Conservation (phyloP, 2,888 invertebrate species). For the Mycogona germanica region DNA sequence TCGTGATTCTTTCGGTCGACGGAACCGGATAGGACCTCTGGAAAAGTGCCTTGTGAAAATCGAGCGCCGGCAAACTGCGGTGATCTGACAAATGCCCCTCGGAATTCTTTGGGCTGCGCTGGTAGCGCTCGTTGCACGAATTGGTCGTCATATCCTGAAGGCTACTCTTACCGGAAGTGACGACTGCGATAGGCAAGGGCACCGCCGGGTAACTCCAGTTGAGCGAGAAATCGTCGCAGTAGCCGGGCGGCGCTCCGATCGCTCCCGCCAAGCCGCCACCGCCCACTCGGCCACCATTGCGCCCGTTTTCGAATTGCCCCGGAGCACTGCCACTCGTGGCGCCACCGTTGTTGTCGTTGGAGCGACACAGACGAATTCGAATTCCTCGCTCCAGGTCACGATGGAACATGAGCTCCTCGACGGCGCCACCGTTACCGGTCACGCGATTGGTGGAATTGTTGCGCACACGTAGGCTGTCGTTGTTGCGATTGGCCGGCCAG, state of each 20-base stretch:
- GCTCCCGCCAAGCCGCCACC: background rate
- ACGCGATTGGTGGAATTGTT: no score
- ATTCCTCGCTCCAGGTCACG: slow-evolving; percentile 10
- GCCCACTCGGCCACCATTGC: background rate
- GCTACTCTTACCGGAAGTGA: slow-evolving; percentile 19
- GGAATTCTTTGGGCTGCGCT: slow-evolving; percentile 3
- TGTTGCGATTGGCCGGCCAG: slow-evolving; percentile 17
- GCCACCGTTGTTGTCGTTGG: slow-evolving; percentile 12
- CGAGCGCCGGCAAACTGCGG: background rate
- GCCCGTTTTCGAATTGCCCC: background rate
- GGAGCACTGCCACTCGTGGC: background rate
- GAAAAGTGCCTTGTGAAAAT: slow-evolving; percentile 17
- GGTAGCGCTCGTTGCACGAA: slow-evolving; percentile 5
- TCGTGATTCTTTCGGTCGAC: slow-evolving; percentile 12
- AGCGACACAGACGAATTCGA: slow-evolving; percentile 6
- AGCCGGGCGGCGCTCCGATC: background rate
- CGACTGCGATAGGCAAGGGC: slow-evolving; percentile 19
- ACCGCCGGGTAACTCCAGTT: slow-evolving; percentile 20
- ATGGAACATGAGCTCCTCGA: no score
- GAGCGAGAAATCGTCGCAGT: slow-evolving; percentile 15
- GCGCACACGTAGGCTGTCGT: slow-evolving; percentile 14
- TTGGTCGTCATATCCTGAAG: slow-evolving; percentile 15
- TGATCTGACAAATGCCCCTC: slow-evolving; percentile 2
- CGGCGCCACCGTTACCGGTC: no score
- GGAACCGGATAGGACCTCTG: slow-evolving; percentile 17